phyloP scores from a whole-genome alignment of 2,113 vertebrate species.

The Xenus cinereus region DNA sequence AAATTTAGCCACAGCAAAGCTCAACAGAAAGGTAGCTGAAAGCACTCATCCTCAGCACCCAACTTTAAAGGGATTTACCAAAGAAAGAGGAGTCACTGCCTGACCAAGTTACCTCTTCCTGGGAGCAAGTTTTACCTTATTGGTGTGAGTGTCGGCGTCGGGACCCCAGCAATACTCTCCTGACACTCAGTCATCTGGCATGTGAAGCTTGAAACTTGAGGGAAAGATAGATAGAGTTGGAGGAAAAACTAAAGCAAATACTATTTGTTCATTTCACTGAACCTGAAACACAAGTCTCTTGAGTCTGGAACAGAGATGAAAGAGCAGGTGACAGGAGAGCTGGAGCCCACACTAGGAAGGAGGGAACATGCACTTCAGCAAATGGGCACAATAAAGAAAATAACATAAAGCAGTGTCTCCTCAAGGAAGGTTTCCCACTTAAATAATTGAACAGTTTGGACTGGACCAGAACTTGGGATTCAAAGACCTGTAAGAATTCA shows the following conservation, averaged over 20 bases:
- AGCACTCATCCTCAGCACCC: background rate
- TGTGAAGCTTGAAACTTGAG: background rate
- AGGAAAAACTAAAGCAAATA: background rate
- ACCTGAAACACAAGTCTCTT: background rate
- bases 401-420: background rate
- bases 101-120: background rate
- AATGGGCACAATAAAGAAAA: background rate
- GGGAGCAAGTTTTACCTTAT: background rate
- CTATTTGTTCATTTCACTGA: background rate
- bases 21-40: background rate
- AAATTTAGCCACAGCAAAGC: background rate
- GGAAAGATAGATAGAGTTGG: background rate
- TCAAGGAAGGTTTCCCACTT: background rate
- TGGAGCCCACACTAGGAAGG: background rate
- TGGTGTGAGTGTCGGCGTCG: accelerated
- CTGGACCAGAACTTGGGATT: background rate
- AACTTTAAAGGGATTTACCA: background rate
- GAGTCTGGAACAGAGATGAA: background rate
- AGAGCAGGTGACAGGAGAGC: background rate
- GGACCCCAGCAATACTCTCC: background rate
- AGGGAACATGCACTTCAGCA: background rate
- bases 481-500: background rate
- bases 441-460: background rate
- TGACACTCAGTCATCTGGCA: background rate
- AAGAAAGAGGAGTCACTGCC: background rate